phyloP scores from a whole-genome alignment of 2,888 invertebrate species.

The Eustalomyia histrio region DNA sequence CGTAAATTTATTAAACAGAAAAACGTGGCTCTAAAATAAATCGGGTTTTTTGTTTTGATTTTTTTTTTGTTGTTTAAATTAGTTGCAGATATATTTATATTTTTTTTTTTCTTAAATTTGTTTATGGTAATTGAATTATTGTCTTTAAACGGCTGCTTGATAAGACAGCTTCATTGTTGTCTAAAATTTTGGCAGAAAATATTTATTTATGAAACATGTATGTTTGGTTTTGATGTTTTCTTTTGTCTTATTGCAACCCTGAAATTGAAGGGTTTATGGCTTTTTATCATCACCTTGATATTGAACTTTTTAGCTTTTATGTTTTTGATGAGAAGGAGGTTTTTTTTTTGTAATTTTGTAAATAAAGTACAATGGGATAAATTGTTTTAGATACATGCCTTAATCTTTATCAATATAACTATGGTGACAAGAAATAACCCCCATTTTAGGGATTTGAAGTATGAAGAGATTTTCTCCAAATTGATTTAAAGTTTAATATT shows the following conservation, averaged over 20 bases:
- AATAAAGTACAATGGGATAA: background rate
- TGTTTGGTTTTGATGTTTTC: background rate
- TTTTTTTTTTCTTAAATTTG: conserved; percentile 5
- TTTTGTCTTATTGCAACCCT: conserved; percentile 18
- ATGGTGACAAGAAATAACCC: no score
- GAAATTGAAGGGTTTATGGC: conserved; percentile 31
- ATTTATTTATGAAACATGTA: background rate
- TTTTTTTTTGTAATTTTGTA: background rate
- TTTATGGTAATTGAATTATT: conserved; percentile 35
- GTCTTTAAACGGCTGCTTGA: background rate
- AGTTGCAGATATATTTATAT: background rate
- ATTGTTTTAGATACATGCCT: no score
- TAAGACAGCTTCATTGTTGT: conserved; percentile 18
- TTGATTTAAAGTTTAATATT: no score
- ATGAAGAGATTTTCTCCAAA: no score
- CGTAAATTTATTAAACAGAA: background rate
- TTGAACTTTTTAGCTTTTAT: conserved; percentile 37
- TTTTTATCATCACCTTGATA: conserved; percentile 46
- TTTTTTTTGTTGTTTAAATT: background rate
- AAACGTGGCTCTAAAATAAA: conserved; percentile 13
- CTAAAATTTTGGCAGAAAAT: background rate
- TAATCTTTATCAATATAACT: no score
- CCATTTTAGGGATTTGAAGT: no score
- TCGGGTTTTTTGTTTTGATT: conserved; percentile 9
- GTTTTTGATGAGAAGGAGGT: background rate